Conservation (phyloP, 2,113 vertebrate species). For the Trogon surrucura region DNA sequence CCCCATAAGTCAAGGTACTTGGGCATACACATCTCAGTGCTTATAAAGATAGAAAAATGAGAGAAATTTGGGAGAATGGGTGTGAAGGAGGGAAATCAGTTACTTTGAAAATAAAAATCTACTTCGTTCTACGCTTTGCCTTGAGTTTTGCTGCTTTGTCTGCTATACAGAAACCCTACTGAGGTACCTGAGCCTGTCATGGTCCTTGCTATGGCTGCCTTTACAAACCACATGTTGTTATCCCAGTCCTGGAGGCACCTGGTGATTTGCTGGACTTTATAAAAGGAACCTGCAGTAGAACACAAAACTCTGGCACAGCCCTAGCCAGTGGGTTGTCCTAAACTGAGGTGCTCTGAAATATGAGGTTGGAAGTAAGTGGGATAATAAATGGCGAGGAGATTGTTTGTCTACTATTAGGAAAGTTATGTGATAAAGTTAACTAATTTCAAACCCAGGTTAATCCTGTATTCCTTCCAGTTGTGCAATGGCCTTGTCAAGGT, state of each 20-base stretch:
- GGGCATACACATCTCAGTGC: background rate
- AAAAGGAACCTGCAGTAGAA: background rate
- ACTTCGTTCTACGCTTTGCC: background rate
- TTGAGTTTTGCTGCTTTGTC: background rate
- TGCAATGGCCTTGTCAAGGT: background rate
- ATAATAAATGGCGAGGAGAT: background rate
- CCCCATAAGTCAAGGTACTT: background rate
- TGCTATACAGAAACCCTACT: background rate
- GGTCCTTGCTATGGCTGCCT: background rate
- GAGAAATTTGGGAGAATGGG: background rate
- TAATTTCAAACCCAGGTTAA: background rate
- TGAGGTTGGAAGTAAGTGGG: background rate
- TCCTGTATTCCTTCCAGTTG: background rate
- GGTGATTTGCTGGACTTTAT: background rate
- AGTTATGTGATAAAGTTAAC: background rate
- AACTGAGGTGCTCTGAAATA: background rate
- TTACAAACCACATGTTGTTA: background rate
- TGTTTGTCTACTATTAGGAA: background rate
- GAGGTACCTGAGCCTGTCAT: background rate
- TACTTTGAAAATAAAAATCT: background rate
- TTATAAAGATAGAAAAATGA: background rate
- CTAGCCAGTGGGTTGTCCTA: background rate
- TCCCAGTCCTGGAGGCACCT: background rate
- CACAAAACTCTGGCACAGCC: background rate
- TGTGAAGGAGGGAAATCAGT: background rate